Evolutionary conservation across 2,113 vertebrate species (phyloP), one percentile per base, ranked within the genome.

Genomic region (Engystomops pustulosus): DNA sequence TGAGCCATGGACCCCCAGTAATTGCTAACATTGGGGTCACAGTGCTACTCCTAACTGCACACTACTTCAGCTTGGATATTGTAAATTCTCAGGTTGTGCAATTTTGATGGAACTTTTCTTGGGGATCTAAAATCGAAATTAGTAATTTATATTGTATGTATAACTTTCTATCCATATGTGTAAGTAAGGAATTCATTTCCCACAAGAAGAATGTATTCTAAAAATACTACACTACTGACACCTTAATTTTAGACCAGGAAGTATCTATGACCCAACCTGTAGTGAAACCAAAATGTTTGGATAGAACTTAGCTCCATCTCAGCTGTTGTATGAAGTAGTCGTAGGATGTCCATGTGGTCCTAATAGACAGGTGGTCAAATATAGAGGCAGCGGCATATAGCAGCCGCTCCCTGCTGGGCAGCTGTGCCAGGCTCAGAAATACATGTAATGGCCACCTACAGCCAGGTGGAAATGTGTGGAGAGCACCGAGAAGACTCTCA

Each of bases 361-460:
- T n/a, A 58, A 41, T 32, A 72, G 30, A 72, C 80, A 82, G 80
- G 80, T 82, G 80, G 51, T 60, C 36, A 82, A 82, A 82, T 82
- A 82, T 32, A 58, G 17, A 81, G 25, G 27, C 23, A 20, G 8
- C 3, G 49, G 4, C 32, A 20, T 17, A 65, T 3, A 65, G 38
- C 34, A 20, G 38, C 3, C 10, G 60, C 32, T 60, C 10, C 76
- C 18, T 44, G 15, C 7, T 20, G 6, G 34, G 49, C 49, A 58
- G 51, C n/a, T 60, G 34, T 65, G 75, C 5, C 34, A 60, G n/a
- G 44, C n/a, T 38, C 18, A 38, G n/a, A 38, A 34, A 14, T 60
- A 23, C 25, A 60, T 38, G n/a, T 41, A 65, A 45, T 9, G 32
- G 62, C 20, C 62, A 36, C 32, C 8, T 67, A 36, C 32, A 67